A percentile compares a stretch with the other conserved stretches of the same genome.
These are phyloP conservation scores for Apodemia mormo DNA, from an alignment of 2,888 invertebrate species.

Conservation along the genomic window DNA sequence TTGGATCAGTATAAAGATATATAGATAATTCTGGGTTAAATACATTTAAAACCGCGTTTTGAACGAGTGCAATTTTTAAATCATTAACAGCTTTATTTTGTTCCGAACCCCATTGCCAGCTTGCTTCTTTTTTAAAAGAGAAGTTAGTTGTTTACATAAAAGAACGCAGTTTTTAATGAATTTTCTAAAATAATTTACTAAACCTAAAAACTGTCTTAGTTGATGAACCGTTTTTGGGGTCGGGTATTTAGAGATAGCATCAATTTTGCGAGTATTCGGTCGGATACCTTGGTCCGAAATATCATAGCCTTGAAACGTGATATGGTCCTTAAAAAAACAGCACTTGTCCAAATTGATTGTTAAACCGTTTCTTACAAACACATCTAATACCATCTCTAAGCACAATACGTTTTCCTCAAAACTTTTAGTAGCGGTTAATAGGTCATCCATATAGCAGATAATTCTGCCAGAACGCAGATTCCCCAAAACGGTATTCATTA, in stretches of 20 bases:
- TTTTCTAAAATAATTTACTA: too few species aligned
- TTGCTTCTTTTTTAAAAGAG: not conserved
- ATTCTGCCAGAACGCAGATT: conserved; percentile 28
- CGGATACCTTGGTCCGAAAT: not conserved
- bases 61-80: not conserved
- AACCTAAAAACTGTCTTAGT: conserved; percentile 29
- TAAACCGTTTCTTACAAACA: not conserved
- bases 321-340: not conserved
- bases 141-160: conserved; percentile 25
- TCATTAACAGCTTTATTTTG: conserved; percentile 3
- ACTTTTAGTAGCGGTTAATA: conserved; percentile 26
- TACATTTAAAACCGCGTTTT: not conserved
- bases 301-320: not conserved
- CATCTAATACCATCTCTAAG: conserved; percentile 12
- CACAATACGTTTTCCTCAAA: conserved; percentile 28
- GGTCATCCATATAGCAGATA: conserved; percentile 33
- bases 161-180: conserved; percentile 25
- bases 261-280: not conserved
- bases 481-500: conserved; percentile 39
- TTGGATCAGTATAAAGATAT: too few species aligned
- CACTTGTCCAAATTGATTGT: conserved; percentile 12
- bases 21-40: not conserved
- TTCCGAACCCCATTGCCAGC: not conserved
- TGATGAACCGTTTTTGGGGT: conserved; percentile 26
- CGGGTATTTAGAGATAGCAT: conserved; percentile 24